Conservation (phyloP, 30 jellyfish, hydroid and myxozoan genomes). For the Hydractinia echinata region DNA sequence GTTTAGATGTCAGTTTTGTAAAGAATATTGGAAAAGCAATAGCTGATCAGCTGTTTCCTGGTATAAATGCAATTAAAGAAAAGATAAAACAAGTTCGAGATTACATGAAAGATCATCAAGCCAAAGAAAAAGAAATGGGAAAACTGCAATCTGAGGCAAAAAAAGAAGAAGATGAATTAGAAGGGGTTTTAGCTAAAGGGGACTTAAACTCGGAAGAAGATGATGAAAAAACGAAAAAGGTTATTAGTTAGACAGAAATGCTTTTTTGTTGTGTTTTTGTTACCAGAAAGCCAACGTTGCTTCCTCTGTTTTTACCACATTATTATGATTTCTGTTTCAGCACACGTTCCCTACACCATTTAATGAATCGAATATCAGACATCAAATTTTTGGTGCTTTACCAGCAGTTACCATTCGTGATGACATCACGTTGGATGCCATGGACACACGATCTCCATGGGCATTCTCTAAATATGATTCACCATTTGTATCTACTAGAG, state of each 20-base stretch:
- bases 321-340: no score
- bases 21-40: slow-evolving; percentile 50
- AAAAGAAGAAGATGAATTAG: slow-evolving; percentile 38
- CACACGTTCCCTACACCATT: background rate
- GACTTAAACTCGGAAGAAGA: slow-evolving; percentile 1
- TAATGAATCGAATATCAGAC: slow-evolving; percentile 10
- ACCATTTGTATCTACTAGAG: slow-evolving; percentile 19
- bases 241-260: background rate
- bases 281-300: no score
- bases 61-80: slow-evolving; percentile 34
- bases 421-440: slow-evolving; percentile 62
- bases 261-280: no score
- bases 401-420: slow-evolving; percentile 64
- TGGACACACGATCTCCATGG: slow-evolving; percentile 67
- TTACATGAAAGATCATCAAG: slow-evolving; percentile 34
- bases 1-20: slow-evolving; percentile 60
- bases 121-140: slow-evolving; percentile 24
- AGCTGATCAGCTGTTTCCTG: slow-evolving; percentile 60
- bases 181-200: slow-evolving; percentile 18
- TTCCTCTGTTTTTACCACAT: no score
- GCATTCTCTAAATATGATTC: slow-evolving; percentile 41
- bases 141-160: slow-evolving; percentile 33
- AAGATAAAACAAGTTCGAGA: slow-evolving; percentile 56
- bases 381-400: slow-evolving; percentile 46
- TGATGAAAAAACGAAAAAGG: slow-evolving; percentile 37